These are phyloP conservation scores for Orientallactaga bullata DNA, from an alignment of 2,113 vertebrate genomes.

Conservation along the genomic window DNA sequence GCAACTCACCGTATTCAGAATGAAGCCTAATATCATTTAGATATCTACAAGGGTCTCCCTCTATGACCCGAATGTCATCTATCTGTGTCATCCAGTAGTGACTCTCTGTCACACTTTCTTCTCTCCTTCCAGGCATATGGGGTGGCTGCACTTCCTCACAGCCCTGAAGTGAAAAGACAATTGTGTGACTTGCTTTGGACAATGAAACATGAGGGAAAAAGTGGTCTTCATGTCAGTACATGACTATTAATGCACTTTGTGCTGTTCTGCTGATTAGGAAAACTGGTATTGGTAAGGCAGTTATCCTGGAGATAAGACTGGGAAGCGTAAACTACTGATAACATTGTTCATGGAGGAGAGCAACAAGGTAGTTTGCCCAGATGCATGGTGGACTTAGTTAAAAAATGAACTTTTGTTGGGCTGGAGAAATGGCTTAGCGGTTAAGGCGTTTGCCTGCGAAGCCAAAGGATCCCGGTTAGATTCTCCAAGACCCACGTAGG, in stretches of 20 bases:
- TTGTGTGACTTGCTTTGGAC: background rate
- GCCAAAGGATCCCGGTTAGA: no score
- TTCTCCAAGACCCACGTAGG: no score
- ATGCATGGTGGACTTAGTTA: background rate
- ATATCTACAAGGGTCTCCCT: no score
- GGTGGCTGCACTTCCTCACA: background rate
- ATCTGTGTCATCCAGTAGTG: no score
- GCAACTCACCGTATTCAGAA: no score
- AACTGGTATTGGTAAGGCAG: background rate
- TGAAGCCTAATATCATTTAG: no score
- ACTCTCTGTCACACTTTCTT: background rate
- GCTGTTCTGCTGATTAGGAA: background rate
- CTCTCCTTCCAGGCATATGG: background rate
- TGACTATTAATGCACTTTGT: background rate
- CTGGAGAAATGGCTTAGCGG: no score
- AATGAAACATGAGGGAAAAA: background rate
- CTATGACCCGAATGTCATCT: no score
- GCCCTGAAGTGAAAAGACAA: background rate
- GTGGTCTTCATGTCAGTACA: background rate
- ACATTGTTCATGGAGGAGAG: background rate
- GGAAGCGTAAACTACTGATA: background rate
- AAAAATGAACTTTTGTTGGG: background rate
- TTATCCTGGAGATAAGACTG: no score
- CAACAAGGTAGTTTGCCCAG: background rate
- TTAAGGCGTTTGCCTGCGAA: no score